phyloP scores from a whole-genome alignment of 2,888 invertebrate species.

The Colostygia pectinataria region DNA sequence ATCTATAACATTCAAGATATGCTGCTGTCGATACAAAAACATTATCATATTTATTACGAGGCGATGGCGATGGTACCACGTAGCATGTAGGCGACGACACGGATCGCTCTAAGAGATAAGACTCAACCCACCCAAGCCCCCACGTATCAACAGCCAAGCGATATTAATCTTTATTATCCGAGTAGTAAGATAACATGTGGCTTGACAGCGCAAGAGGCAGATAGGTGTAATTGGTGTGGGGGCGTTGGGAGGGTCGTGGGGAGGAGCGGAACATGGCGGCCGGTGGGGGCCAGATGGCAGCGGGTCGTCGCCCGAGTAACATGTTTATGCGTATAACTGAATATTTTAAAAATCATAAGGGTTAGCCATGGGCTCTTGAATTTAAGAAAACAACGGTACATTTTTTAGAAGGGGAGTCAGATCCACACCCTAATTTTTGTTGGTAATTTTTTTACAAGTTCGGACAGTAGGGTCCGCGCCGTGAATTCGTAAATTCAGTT shows the following conservation, averaged over 20 bases:
- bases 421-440: no score
- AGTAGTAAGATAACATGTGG: constrained; percentile 66
- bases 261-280: constrained; percentile 75
- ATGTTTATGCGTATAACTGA: constrained; percentile 44
- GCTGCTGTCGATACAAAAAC: constrained; percentile 44
- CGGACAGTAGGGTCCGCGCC: no score
- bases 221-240: constrained; percentile 70
- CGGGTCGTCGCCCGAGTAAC: constrained; percentile 52
- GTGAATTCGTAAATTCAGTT: no score
- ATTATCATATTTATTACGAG: constrained; percentile 49
- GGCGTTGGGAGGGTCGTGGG: constrained; percentile 78
- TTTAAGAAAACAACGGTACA: background rate
- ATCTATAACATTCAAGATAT: constrained; percentile 36
- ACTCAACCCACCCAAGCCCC: constrained; percentile 62
- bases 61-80: constrained; percentile 54
- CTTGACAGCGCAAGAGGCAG: constrained; percentile 55
- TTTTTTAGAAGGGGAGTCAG: background rate
- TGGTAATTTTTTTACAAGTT: no score
- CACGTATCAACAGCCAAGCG: constrained; percentile 42
- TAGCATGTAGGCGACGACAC: constrained; percentile 71
- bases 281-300: constrained; percentile 74
- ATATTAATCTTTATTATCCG: constrained; percentile 73
- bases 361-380: constrained; percentile 2
- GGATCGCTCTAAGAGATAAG: constrained; percentile 64
- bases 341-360: constrained; percentile 24